Evolutionary conservation across 2,797 vertebrate species (phyloP).

Genomic region (Pagetopsis macropterus): DNA sequence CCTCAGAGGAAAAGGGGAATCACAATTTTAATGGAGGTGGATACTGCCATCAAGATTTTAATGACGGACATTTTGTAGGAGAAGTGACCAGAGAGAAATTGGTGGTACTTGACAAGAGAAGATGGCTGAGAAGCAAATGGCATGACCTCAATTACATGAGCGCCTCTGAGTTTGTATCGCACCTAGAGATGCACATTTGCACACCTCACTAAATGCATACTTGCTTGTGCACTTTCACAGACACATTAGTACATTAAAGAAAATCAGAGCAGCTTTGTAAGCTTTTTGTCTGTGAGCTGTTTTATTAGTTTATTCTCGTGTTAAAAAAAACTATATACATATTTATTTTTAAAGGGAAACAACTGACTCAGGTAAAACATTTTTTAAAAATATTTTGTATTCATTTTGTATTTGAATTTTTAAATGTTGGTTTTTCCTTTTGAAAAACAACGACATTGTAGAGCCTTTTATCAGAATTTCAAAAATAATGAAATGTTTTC

Average conservation of each 20-base stretch:
- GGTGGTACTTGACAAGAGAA: slow-evolving; percentile 27
- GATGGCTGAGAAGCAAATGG: slow-evolving; percentile 22
- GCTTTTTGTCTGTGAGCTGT: background rate
- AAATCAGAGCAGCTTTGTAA: background rate
- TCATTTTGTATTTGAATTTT: too few species aligned
- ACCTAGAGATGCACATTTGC: slow-evolving; percentile 20
- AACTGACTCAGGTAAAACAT: background rate
- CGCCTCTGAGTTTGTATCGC: slow-evolving; percentile 2
- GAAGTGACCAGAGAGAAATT: slow-evolving; percentile 35
- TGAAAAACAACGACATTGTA: background rate
- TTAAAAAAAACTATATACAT: background rate
- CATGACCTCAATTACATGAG: slow-evolving; percentile 51
- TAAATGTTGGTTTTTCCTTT: background rate
- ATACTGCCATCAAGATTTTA: slow-evolving; percentile 50
- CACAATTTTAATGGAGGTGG: slow-evolving; percentile 59
- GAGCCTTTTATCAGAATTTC: background rate
- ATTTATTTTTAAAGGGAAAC: background rate
- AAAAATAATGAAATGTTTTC: background rate
- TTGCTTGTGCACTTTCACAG: background rate
- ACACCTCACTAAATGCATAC: background rate
- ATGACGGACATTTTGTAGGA: slow-evolving; percentile 47
- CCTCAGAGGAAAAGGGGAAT: slow-evolving; percentile 56
- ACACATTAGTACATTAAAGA: background rate
- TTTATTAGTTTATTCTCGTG: background rate
- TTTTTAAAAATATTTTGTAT: too few species aligned